phyloP scores from a whole-genome alignment of 64 coral and sea anemone species.

The Dendronephthya gigantea region DNA sequence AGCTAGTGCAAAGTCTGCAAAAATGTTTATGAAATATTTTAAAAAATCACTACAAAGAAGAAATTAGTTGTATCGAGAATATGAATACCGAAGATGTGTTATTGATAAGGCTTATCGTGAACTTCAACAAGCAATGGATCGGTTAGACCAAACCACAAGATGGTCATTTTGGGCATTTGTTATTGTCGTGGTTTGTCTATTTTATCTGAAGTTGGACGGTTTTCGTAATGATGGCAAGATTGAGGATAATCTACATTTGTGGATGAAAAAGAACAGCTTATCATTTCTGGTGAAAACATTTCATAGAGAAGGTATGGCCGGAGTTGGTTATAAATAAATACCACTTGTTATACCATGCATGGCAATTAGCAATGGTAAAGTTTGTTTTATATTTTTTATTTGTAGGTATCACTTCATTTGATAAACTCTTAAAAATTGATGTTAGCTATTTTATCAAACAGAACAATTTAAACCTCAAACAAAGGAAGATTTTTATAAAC shows the following conservation, averaged over 20 bases:
- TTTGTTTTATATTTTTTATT: neutral
- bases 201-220: neutral
- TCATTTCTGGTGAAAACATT: neutral
- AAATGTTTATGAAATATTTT: too few species aligned
- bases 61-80: too few species aligned
- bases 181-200: neutral
- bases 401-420: neutral
- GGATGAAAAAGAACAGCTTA: neutral
- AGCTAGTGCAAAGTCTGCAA: too few species aligned
- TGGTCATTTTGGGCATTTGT: neutral
- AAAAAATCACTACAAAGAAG: too few species aligned
- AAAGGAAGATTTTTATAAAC: neutral
- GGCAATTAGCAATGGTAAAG: too few species aligned
- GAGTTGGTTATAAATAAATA: too few species aligned
- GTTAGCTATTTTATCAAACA: neutral
- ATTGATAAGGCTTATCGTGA: too few species aligned
- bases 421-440: neutral
- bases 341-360: too few species aligned
- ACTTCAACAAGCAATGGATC: neutral
- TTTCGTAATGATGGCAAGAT: neutral
- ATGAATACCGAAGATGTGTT: too few species aligned
- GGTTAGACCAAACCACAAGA: neutral
- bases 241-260: neutral
- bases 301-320: neutral
- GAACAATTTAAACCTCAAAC: neutral